Percentiles rank a stretch among this genome's conserved stretches.
These are phyloP conservation scores for Pammene aurita DNA, from an alignment of 2,888 invertebrate species.

Conservation along the genomic window DNA sequence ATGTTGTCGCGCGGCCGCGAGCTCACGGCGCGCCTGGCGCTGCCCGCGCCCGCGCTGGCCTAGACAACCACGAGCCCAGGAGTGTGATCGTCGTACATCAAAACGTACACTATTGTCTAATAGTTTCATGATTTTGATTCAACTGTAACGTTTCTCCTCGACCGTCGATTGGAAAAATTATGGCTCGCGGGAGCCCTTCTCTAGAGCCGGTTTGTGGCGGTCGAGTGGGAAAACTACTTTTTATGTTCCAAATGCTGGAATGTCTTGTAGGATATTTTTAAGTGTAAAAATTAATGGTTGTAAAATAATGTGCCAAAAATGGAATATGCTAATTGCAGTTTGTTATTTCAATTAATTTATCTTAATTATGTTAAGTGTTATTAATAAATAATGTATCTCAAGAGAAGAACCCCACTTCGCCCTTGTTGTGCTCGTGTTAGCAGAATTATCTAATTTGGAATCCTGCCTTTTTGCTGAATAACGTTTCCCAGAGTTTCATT, in stretches of 20 bases:
- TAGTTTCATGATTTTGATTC: slow-evolving; percentile 12
- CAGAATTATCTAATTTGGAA: no score
- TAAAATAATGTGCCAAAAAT: background rate
- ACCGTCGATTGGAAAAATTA: no score
- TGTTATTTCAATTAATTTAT: background rate
- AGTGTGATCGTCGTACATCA: background rate
- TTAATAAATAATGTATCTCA: background rate
- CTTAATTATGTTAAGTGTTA: background rate
- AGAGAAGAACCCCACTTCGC: background rate
- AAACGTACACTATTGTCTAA: slow-evolving; percentile 20
- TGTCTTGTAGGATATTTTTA: background rate
- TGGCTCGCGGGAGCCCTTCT: no score
- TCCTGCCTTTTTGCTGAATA: no score
- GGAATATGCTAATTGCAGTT: background rate
- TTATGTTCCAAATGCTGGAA: background rate
- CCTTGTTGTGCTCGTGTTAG: background rate
- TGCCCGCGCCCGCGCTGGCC: slow-evolving; percentile 44
- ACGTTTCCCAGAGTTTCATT: no score
- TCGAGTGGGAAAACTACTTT: no score
- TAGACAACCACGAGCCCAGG: background rate
- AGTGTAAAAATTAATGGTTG: background rate
- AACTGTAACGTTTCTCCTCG: background rate
- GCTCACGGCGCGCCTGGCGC: slow-evolving; percentile 66
- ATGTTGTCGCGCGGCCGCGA: slow-evolving; percentile 70
- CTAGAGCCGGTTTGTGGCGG: no score